phyloP scores from a whole-genome alignment of 2,797 vertebrate species.

The Rachycentron canadum region DNA sequence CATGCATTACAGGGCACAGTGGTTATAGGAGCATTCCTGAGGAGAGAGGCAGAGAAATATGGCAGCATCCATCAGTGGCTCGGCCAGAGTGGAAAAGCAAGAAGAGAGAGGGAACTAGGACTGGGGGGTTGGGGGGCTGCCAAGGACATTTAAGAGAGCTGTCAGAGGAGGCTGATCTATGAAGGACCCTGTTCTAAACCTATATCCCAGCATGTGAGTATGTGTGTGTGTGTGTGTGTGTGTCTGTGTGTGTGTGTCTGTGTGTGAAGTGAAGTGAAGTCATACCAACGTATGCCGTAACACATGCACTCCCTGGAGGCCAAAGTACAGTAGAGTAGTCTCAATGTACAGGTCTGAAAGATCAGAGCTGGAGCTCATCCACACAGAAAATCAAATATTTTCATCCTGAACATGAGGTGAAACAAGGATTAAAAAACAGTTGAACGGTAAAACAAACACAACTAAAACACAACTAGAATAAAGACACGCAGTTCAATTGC shows the following conservation, averaged over 20 bases:
- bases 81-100: constrained; percentile 71
- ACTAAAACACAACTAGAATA: constrained; percentile 34
- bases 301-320: constrained; percentile 61
- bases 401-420: constrained; percentile 41
- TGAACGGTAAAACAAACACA: constrained; percentile 20
- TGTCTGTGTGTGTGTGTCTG: constrained; percentile 21
- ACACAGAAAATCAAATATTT: constrained; percentile 70
- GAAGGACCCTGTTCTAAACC: constrained; percentile 76
- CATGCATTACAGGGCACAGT: constrained; percentile 74
- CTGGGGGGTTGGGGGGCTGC: constrained; percentile 76
- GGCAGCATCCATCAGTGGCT: constrained; percentile 80
- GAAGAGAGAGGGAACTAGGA: constrained; percentile 62
- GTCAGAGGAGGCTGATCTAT: constrained; percentile 86
- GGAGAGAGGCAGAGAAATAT: constrained; percentile 80
- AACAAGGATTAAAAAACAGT: constrained; percentile 23
- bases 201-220: constrained; percentile 63
- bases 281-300: constrained; percentile 42
- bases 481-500: constrained; percentile 7
- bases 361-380: constrained; percentile 60
- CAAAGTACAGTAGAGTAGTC: constrained; percentile 43
- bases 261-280: constrained; percentile 30
- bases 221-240: constrained; percentile 32
- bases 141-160: constrained; percentile 88
- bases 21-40: constrained; percentile 75
- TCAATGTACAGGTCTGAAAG: constrained; percentile 63